phyloP scores from a whole-genome alignment of 1,140 invertebrate genomes.

The Ceratina australensis region DNA sequence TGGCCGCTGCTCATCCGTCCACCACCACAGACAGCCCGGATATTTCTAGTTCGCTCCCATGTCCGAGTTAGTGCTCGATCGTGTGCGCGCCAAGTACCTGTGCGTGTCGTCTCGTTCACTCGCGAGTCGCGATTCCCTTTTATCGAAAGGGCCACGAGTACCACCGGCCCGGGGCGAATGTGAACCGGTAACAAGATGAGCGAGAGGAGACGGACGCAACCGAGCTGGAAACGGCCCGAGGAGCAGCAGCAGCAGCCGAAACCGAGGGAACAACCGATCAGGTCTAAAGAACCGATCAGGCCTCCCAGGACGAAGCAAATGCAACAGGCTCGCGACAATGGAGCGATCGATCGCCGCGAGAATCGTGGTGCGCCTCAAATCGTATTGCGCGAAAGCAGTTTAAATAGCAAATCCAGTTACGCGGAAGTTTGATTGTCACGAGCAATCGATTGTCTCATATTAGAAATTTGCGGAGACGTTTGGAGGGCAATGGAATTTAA shows the following conservation, averaged over 20 bases:
- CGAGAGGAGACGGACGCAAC: conserved; percentile 60
- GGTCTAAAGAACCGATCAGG: conserved; percentile 51
- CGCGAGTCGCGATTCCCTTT: neutral
- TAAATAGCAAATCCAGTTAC: neutral
- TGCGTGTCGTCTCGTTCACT: neutral
- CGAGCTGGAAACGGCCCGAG: conserved; percentile 59
- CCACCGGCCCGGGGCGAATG: conserved; percentile 39
- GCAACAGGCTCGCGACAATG: conserved; percentile 31
- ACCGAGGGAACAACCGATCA: conserved; percentile 10
- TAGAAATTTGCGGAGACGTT: neutral
- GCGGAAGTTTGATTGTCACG: neutral
- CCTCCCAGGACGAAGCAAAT: conserved; percentile 49
- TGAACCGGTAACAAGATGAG: conserved; percentile 60
- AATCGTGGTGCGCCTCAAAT: conserved; percentile 29
- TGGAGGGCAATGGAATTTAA: neutral
- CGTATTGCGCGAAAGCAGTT: conserved; percentile 12
- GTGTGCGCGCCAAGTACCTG: conserved; percentile 48
- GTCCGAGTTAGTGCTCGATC: conserved; percentile 55
- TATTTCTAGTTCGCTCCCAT: conserved; percentile 58
- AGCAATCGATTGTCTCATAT: neutral
- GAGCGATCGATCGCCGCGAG: conserved; percentile 7
- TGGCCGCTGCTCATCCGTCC: conserved; percentile 39
- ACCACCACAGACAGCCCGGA: conserved; percentile 44
- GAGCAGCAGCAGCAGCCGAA: conserved; percentile 32
- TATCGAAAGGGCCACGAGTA: no score